Evolutionary conservation across 2,797 vertebrate genomes (phyloP).

Genomic region (Chloroceryle amazona): DNA sequence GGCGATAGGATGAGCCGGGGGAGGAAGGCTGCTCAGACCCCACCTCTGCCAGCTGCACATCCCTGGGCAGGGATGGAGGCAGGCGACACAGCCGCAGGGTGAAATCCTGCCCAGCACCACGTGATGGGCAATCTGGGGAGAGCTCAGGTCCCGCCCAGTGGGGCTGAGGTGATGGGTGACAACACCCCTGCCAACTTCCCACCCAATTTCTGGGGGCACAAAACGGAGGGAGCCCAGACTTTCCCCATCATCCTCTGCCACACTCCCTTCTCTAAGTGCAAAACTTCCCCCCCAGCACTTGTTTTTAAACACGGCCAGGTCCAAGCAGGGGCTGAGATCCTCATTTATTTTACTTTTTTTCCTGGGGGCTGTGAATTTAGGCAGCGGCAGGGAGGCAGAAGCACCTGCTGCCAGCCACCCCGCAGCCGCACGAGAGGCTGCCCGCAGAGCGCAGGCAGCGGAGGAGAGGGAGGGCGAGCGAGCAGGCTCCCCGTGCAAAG

Average conservation of each 20-base stretch:
- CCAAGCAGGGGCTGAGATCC: neutral
- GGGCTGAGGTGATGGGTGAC: neutral
- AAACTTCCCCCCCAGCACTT: neutral
- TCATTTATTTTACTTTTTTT: neutral
- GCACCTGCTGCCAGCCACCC: conserved; percentile 22
- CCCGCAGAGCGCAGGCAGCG: neutral
- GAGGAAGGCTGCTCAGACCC: neutral
- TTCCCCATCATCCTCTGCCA: neutral
- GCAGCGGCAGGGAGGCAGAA: neutral
- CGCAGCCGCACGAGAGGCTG: neutral
- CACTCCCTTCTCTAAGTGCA: neutral
- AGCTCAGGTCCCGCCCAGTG: neutral
- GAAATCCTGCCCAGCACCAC: neutral
- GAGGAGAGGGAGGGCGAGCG: neutral
- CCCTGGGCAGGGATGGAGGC: neutral
- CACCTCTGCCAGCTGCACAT: neutral
- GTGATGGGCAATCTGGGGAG: accelerated
- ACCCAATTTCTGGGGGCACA: neutral
- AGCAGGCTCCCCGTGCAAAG: conserved; percentile 61
- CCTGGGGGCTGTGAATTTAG: neutral
- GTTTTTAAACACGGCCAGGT: neutral
- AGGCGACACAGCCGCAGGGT: neutral
- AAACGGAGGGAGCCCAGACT: neutral
- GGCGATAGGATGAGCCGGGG: accelerated
- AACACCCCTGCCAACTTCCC: neutral